phyloP scores from a whole-genome alignment of 2,888 invertebrate species.

The Sesia bembeciformis region DNA sequence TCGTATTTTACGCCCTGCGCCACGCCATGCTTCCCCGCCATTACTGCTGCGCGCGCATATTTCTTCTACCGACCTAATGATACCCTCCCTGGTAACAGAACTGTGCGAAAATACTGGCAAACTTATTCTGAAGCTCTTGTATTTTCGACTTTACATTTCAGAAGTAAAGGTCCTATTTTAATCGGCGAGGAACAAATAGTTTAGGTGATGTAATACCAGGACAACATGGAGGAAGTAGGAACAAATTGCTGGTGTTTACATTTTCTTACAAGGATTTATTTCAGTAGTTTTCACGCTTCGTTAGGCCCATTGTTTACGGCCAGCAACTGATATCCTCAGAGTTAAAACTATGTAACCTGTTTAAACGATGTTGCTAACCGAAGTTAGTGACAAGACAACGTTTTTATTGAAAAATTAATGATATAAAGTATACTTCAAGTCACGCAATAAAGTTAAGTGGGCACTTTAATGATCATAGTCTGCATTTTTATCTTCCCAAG shows the following conservation, averaged over 20 bases:
- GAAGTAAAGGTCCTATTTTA: background rate
- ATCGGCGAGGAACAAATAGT: background rate
- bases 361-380: no score
- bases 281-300: conserved; percentile 1
- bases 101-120: background rate
- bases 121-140: background rate
- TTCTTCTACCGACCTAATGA: conserved; percentile 18
- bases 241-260: conserved; percentile 9
- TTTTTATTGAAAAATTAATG: no score
- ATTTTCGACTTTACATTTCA: background rate
- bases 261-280: conserved; percentile 8
- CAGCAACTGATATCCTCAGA: background rate
- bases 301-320: background rate
- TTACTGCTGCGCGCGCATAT: conserved; percentile 16
- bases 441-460: conserved; percentile 12
- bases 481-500: conserved; percentile 11
- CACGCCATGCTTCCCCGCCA: conserved; percentile 14
- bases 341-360: background rate
- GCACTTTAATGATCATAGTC: conserved; percentile 22
- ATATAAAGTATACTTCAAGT: background rate
- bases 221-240: conserved; percentile 7
- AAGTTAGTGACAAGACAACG: no score
- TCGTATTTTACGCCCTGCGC: conserved; percentile 13
- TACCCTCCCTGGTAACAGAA: conserved; percentile 6
- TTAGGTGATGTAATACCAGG: background rate